phyloP scores from a whole-genome alignment of 2,113 vertebrate genomes.

The Lophura nycthemera region DNA sequence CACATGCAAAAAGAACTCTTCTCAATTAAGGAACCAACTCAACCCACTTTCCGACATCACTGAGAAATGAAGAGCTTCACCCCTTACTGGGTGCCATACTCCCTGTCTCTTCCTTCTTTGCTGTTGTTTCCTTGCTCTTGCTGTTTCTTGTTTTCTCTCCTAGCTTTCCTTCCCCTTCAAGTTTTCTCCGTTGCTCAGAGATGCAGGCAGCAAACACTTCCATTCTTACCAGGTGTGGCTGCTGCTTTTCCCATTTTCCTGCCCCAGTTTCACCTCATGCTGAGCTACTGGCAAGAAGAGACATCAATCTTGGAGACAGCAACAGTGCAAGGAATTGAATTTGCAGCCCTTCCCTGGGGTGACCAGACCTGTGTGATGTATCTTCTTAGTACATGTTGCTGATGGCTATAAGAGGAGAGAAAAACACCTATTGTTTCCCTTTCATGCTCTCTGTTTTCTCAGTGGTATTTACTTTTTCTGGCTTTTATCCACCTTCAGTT shows the following conservation, averaged over 20 bases:
- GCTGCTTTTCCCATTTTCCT: not conserved
- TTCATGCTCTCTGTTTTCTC: not conserved
- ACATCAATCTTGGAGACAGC: not conserved
- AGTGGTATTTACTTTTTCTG: not conserved
- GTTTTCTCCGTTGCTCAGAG: not conserved
- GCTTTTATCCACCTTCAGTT: not conserved
- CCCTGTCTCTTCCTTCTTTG: not conserved
- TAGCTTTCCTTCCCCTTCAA: not conserved
- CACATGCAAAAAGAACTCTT: not conserved
- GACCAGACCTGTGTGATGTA: not conserved
- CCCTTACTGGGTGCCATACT: not conserved
- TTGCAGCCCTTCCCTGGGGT: not conserved
- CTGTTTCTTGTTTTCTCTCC: not conserved
- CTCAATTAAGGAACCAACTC: not conserved
- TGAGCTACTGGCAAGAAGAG: not conserved
- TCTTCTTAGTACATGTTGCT: not conserved
- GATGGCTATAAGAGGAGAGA: not conserved
- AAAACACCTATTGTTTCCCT: not conserved
- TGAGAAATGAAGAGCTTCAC: not conserved
- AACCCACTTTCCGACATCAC: not conserved
- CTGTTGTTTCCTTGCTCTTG: not conserved
- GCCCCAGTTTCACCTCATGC: fast-evolving
- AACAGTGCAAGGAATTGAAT: not conserved
- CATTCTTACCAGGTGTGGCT: not conserved
- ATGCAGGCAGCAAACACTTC: not conserved